Base-by-base conservation (phyloP, 2,797 vertebrate species). In the Labeo calbasu region DNA sequence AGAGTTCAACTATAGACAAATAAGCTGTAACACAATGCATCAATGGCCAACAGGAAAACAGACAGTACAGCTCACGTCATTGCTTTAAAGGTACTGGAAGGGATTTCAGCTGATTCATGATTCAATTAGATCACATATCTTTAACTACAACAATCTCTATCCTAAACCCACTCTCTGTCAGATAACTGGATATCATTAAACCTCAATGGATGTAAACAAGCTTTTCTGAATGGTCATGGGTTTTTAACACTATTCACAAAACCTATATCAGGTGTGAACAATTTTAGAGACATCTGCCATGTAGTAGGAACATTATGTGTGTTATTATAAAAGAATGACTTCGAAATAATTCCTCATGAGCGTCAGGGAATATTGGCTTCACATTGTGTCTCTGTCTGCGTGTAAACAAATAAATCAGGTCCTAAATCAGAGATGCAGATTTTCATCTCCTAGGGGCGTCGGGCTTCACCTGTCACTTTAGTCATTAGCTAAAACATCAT, bases 371-470 rank as follows among this genome's bases (percentile, higher is more conserved):
- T 36, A 75, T 55, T 32, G 11, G 50, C 28, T 75, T 55, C 72
- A 55, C 36, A 0, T 43, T 43, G 73, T 13, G 48, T 68, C 78
- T 40, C 28, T 2, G 78, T n/a, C 21, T 68, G 13, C 15, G 3
- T 25, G 78, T 69, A 79, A 79, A 79, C 78, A 70, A 70, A 81
- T 46, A 55, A 70, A 81, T 81, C 68, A 19, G 23, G 57, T 57
- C 6, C 51, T 59, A 40, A 55, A 81, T 57, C 65, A 28, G 15
- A 81, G 51, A 25, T 3, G n/a, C 32, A 12, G 28, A 17, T 59
- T 77, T 61, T 77, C 32, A 61, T 79, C 32, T 43, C 32, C 2
- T 36, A 77, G 72, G 63, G 55, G 73, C 4, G 50, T 28, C 51
- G 65, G 59, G 25, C 71, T 66, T 66, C 77, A 66, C 59, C 70